Evolutionary conservation across 2,888 invertebrate species (phyloP), one percentile per base, ranked within the genome.

Genomic region (Tupiocoris notatus): DNA sequence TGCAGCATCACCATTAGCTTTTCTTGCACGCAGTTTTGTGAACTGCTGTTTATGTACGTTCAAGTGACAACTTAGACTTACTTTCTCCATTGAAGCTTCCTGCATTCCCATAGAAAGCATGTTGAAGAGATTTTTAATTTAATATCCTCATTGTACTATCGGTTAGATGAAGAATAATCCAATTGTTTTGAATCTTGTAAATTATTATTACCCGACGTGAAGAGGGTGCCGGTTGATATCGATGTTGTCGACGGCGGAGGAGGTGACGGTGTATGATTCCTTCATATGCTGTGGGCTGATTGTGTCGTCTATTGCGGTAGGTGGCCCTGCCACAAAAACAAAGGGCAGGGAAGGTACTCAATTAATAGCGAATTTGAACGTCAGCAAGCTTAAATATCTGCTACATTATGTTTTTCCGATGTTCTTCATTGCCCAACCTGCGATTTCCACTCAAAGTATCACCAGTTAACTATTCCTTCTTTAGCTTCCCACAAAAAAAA

Each of bases 11-110:
- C n/a, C n/a, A n/a, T n/a, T n/a, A n/a, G n/a, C n/a, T n/a, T n/a
- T n/a, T n/a, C n/a, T n/a, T n/a, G n/a, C n/a, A n/a, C n/a, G n/a
- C n/a, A n/a, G n/a, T n/a, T n/a, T n/a, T n/a, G n/a, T n/a, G n/a
- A n/a, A n/a, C n/a, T n/a, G n/a, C n/a, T n/a, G n/a, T n/a, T n/a
- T n/a, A n/a, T n/a, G n/a, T n/a, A n/a, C n/a, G n/a, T n/a, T n/a
- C n/a, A n/a, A n/a, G n/a, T n/a, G n/a, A n/a, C n/a, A n/a, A n/a
- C 39, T 12, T 22, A 23, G 20, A 91, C 92, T 94, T 90, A 96
- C 96, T 94, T 95, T 86, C 94, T 96, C 96, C 96, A 96, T 85
- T 94, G 94, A 82, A 96, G 90, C 86, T 95, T 96, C 88, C 96
- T 96, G 88, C 83, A 67, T 25, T 83, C 85, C 59, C 76, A 65